Conservation (phyloP, 2,113 vertebrate species). For the Mohoua ochrocephala region DNA sequence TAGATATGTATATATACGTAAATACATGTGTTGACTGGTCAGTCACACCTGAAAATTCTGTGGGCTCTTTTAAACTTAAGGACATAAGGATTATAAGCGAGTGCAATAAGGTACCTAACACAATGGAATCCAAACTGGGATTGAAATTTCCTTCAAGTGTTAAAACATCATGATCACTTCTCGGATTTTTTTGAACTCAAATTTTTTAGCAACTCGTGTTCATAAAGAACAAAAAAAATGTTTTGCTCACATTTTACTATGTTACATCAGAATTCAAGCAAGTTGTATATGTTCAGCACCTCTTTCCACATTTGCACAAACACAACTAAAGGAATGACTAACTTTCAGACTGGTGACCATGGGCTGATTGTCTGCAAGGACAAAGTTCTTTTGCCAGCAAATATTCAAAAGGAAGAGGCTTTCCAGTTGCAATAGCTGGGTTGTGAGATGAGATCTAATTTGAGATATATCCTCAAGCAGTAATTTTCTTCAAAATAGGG, state of each 20-base stretch:
- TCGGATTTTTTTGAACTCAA: not conserved
- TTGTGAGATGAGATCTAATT: not conserved
- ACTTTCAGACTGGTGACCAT: not conserved
- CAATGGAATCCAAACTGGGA: not conserved
- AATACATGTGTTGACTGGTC: not conserved
- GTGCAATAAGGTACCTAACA: not conserved
- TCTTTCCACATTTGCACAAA: not conserved
- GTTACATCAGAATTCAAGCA: not conserved
- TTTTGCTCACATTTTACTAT: not conserved
- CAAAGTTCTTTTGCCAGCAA: not conserved
- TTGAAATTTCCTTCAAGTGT: not conserved
- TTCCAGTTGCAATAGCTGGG: not conserved
- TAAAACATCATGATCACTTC: not conserved
- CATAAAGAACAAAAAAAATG: fast-evolving
- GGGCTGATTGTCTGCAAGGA: fast-evolving
- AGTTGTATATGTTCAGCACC: not conserved
- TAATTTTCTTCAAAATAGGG: not conserved
- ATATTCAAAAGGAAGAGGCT: not conserved
- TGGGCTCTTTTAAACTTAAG: not conserved
- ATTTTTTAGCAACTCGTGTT: not conserved
- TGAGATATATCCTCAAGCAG: not conserved
- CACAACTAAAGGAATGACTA: not conserved
- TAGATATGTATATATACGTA: no score
- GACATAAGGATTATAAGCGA: not conserved
- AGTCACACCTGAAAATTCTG: not conserved